Evolutionary conservation across 2,888 invertebrate genomes (phyloP).

Genomic region (Rhingia rostrata): DNA sequence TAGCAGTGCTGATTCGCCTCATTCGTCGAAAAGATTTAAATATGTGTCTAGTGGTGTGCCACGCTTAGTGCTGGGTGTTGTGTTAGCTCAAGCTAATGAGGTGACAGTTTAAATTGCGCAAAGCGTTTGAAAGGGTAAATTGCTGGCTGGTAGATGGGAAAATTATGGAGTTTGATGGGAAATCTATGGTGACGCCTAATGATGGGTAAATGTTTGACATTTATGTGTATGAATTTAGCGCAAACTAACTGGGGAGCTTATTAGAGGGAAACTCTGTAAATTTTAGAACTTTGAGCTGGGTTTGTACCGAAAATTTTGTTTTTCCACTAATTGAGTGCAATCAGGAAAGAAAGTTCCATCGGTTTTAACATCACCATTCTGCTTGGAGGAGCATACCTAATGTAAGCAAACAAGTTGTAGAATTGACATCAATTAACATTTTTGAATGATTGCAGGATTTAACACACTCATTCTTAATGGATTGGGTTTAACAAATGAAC

Average conservation of each 20-base stretch:
- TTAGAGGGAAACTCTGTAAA: too few relatives aligned
- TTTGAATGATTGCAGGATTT: too few relatives aligned
- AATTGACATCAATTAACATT: too few relatives aligned
- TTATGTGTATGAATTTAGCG: neutral
- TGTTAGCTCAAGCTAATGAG: constrained; percentile 72
- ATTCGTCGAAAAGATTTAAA: constrained; percentile 45
- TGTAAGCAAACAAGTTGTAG: too few relatives aligned
- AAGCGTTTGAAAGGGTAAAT: constrained; percentile 6
- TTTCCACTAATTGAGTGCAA: too few relatives aligned
- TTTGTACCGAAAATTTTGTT: too few relatives aligned
- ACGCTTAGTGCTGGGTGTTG: constrained; percentile 50
- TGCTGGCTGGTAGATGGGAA: neutral
- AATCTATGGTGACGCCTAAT: constrained; percentile 59
- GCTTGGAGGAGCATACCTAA: too few relatives aligned
- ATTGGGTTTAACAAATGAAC: too few relatives aligned
- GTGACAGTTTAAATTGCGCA: constrained; percentile 61
- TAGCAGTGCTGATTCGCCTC: constrained; percentile 1
- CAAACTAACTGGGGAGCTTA: neutral
- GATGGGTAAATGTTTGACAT: constrained; percentile 70
- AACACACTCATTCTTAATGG: too few relatives aligned
- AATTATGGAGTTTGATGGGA: constrained; percentile 25
- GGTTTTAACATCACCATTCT: too few relatives aligned
- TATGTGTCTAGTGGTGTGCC: constrained; percentile 31
- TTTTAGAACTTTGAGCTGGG: too few relatives aligned
- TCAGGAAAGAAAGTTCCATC: too few relatives aligned